Percentiles rank a stretch among this genome's conserved stretches.
Evolutionary conservation across 2,888 invertebrate species (phyloP).

Genomic region (Psylliodes chrysocephalus): DNA sequence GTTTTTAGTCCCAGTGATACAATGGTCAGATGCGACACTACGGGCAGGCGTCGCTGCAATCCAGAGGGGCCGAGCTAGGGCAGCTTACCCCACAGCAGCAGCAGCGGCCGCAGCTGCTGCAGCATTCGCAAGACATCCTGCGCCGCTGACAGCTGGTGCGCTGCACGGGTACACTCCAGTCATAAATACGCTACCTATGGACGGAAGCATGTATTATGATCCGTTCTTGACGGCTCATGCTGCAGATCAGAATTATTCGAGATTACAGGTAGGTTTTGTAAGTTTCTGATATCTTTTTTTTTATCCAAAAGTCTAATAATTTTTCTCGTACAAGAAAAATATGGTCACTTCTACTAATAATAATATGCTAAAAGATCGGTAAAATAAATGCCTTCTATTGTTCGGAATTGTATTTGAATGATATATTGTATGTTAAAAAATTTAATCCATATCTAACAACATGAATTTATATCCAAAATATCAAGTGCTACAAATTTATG

Average conservation of each 20-base stretch:
- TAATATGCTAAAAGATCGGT: no score
- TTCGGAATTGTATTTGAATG: no score
- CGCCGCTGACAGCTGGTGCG: slow-evolving; percentile 74
- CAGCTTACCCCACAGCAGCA: slow-evolving; percentile 75
- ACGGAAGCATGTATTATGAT: slow-evolving; percentile 92
- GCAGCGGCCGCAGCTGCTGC: slow-evolving; percentile 81
- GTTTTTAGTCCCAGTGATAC: slow-evolving; percentile 87
- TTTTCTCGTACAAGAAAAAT: no score
- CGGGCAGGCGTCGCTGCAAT: slow-evolving; percentile 84
- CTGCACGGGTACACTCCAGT: slow-evolving; percentile 88
- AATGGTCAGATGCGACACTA: slow-evolving; percentile 78
- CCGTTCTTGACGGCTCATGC: slow-evolving; percentile 92
- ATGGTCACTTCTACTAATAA: no score
- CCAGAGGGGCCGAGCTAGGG: slow-evolving; percentile 78
- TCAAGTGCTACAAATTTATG: no score
- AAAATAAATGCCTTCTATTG: no score
- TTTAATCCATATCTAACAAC: no score
- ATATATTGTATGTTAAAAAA: no score
- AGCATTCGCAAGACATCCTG: slow-evolving; percentile 74
- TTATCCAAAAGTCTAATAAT: no score
- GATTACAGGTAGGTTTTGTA: slow-evolving; percentile 81
- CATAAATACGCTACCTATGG: slow-evolving; percentile 61
- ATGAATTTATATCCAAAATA: no score
- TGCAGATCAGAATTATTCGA: slow-evolving; percentile 84
- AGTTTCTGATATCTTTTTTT: no score